phyloP scores from a whole-genome alignment of 2,113 vertebrate genomes.

The Coryphaenoides rupestris region DNA sequence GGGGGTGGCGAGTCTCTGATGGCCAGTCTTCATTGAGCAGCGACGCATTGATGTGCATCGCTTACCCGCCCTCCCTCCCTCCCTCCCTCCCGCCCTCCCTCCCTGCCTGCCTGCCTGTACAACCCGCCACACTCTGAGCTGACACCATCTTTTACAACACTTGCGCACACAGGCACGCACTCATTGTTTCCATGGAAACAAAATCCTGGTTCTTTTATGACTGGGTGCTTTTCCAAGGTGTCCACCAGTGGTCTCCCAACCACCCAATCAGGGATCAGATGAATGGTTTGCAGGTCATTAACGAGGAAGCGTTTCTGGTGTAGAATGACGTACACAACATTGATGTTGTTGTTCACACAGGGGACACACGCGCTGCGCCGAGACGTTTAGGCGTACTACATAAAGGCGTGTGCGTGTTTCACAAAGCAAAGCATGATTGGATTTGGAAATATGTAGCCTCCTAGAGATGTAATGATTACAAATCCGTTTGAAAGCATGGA shows the following conservation, averaged over 20 bases:
- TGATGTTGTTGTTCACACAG: neutral
- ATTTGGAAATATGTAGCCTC: neutral
- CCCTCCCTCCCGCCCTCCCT: conserved; percentile 19
- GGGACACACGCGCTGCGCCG: neutral
- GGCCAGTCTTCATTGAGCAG: no score
- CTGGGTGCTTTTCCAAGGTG: conserved; percentile 64
- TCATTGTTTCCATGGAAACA: conserved; percentile 77
- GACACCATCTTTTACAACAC: neutral
- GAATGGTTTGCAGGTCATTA: conserved; percentile 47
- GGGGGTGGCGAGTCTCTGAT: no score
- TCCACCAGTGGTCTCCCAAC: conserved; percentile 59
- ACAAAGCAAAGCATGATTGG: neutral
- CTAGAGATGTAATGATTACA: conserved; percentile 10
- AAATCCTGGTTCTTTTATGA: conserved; percentile 64
- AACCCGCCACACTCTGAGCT: conserved; percentile 32
- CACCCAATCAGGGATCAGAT: conserved; percentile 50
- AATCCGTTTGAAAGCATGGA: conserved; percentile 26
- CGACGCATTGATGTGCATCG: neutral
- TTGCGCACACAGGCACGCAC: conserved; percentile 33
- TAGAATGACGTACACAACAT: no score
- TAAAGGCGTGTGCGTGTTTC: conserved; percentile 20
- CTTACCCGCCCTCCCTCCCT: conserved; percentile 27
- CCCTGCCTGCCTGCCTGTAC: conserved; percentile 12
- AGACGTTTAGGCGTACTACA: conserved; percentile 1
- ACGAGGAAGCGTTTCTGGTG: conserved; percentile 19